Base-by-base conservation (phyloP, 2,797 vertebrate species). In the Hypotaenidia okinawae region DNA sequence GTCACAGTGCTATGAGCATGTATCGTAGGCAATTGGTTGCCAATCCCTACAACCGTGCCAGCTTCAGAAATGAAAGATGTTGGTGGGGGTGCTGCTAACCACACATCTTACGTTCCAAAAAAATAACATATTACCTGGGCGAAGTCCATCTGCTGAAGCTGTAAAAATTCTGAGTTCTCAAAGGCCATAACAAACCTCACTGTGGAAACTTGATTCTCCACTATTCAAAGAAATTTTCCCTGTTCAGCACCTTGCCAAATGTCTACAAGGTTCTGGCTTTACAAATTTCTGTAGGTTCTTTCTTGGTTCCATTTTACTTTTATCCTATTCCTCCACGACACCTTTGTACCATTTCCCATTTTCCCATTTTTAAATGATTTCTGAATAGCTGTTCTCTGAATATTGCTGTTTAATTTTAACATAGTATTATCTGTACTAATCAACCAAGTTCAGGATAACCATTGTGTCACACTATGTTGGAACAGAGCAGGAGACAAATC, bases 111-210 rank as follows among this genome's bases (percentile, higher is more conserved):
- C 2, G 4, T 95, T 96, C 95, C 95, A 95, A 55, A 93, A 94
- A 95, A 95, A 93, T 93, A 96, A 96, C 91, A 94, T 95, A 96
- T 90, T 96, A 97, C 95, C 96, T 97, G 96, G 95, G 96, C 2
- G 88, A 97, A 90, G 92, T 91, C 95, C 96, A 96, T 97, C 90
- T 97, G 96, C 93, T 97, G 93, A 97, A 96, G 84, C 84, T 96
- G 95, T 96, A 96, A 96, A 96, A 97, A 90, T 95, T 92, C 88
- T 68, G 86, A 94, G 87, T 58, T 89, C 84, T 93, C 91, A 91
- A 95, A 95, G 92, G 75, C 91, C 90, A 73, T 89, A 95, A 95
- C 94, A 97, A 95, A 96, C 93, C 88, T 90, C 94, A 79, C 77
- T 94, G 88, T 92, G 95, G 96, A 96, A 96, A 97, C 80, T 96